Evolutionary conservation across 2,797 vertebrate genomes (phyloP).

Genomic region (Chaenodraco wilsoni): DNA sequence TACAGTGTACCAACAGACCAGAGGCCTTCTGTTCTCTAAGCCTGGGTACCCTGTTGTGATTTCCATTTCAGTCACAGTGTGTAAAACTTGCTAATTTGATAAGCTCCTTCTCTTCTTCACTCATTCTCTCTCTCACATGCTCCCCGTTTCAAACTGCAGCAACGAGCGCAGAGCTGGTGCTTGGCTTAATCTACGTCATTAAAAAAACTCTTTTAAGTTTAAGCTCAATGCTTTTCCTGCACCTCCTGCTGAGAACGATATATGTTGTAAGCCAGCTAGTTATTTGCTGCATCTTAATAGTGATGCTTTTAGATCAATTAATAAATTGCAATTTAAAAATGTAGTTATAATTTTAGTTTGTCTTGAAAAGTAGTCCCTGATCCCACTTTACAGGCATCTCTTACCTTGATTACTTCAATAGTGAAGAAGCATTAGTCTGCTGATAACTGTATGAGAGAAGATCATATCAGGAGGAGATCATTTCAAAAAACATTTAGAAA

Average conservation of each 20-base stretch:
- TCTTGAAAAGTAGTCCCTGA: not conserved
- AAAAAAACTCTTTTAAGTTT: not conserved
- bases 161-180: slow-evolving; percentile 16
- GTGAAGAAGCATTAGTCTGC: not conserved
- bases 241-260: not conserved
- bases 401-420: not conserved
- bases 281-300: slow-evolving; percentile 25
- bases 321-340: not conserved
- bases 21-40: slow-evolving; percentile 61
- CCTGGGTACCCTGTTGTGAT: slow-evolving; percentile 75
- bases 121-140: slow-evolving; percentile 15
- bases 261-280: not conserved
- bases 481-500: not conserved
- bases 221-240: not conserved
- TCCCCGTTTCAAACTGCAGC: slow-evolving; percentile 19
- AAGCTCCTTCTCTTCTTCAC: slow-evolving; percentile 35
- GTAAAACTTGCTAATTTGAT: slow-evolving; percentile 79
- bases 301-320: not conserved
- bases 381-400: not conserved
- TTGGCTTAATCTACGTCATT: not conserved
- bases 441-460: not conserved
- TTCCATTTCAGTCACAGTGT: slow-evolving; percentile 84
- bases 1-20: slow-evolving; percentile 5
- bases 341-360: not conserved
- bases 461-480: not conserved